Percentiles rank a stretch among this genome's conserved stretches.
Evolutionary conservation across 2,113 vertebrate genomes (phyloP).

Genomic region (Pachypanchax playfairii): DNA sequence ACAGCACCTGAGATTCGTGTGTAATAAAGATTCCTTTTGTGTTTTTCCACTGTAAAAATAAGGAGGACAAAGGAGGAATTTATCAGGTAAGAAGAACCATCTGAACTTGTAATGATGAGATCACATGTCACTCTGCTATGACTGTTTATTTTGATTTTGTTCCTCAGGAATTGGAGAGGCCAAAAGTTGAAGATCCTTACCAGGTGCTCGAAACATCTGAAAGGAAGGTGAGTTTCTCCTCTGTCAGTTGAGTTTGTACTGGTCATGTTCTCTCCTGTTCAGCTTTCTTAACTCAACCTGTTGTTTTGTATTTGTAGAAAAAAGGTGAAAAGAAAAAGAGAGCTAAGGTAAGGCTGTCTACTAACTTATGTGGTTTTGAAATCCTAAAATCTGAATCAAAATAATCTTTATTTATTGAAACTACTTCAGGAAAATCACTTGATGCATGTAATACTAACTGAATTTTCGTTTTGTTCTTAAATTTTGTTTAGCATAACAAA

Average conservation of each 20-base stretch:
- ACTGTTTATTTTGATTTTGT: background rate
- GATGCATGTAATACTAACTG: no score
- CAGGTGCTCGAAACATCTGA: conserved; percentile 43
- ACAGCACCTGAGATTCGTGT: no score
- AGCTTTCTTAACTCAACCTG: background rate
- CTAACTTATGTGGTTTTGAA: background rate
- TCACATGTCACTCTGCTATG: background rate
- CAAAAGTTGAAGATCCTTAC: conserved; percentile 46
- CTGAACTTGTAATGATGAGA: background rate
- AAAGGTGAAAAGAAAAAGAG: conserved; percentile 56
- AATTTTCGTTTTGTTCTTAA: no score
- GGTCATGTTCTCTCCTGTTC: background rate
- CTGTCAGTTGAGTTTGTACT: background rate
- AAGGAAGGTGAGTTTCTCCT: conserved; percentile 33
- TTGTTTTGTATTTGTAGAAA: conserved; percentile 37
- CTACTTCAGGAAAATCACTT: no score
- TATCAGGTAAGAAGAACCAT: conserved; percentile 52
- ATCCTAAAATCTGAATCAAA: no score
- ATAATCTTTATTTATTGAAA: no score
- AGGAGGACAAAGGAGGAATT: conserved; percentile 3
- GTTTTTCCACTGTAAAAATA: background rate
- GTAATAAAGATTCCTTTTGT: background rate
- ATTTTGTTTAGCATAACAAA: no score
- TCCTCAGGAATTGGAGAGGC: conserved; percentile 45
- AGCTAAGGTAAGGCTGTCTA: conserved; percentile 33